These are phyloP conservation scores for Cavia porcellus DNA, from an alignment of 2,113 vertebrate genomes.

Conservation along the genomic window DNA sequence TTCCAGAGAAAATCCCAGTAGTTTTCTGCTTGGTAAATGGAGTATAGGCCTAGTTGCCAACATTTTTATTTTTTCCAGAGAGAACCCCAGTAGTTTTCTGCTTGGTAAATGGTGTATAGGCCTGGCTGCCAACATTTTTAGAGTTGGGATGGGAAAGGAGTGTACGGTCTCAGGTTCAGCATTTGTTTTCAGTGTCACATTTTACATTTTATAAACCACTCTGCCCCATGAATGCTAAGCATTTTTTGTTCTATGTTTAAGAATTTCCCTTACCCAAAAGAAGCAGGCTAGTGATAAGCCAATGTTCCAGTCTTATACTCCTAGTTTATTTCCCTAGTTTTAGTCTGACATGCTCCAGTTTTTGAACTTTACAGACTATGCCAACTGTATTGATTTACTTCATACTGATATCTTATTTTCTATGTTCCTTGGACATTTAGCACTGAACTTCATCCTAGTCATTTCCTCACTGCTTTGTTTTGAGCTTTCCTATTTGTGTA, in stretches of 20 bases:
- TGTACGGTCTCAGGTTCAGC: too few relatives aligned
- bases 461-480: not conserved
- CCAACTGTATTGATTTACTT: not conserved
- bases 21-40: not conserved
- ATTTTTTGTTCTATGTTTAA: not conserved
- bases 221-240: not conserved
- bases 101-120: not conserved
- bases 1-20: too few relatives aligned
- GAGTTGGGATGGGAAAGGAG: not conserved
- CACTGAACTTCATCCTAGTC: not conserved
- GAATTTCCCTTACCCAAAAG: not conserved
- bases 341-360: not conserved
- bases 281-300: not conserved
- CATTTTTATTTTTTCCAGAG: not conserved
- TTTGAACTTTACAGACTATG: not conserved
- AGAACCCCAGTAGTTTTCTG: not conserved
- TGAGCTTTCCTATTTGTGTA: not conserved
- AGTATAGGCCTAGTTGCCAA: not conserved
- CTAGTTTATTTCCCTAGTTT: not conserved
- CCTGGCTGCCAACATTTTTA: not conserved
- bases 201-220: not conserved
- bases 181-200: rapidly evolving
- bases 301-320: not conserved
- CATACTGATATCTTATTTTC: not conserved
- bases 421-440: not conserved